Percentiles rank a stretch among this genome's conserved stretches.
These are phyloP conservation scores for Epinephelus awoara DNA, from an alignment of 2,797 vertebrate genomes.

Conservation along the genomic window DNA sequence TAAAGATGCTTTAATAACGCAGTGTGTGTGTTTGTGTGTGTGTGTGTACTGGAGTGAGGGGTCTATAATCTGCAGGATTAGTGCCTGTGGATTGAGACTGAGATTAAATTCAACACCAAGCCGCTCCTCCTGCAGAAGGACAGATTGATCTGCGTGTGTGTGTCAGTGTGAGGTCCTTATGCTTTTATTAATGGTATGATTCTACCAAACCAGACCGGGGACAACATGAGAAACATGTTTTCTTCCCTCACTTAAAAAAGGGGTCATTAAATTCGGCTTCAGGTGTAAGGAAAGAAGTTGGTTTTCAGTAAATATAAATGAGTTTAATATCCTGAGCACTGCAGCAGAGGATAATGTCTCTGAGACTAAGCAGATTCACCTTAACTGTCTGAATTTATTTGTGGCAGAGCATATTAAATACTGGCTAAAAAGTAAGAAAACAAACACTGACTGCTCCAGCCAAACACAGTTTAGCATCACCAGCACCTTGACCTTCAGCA, in stretches of 20 bases:
- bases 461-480: neutral
- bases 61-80: conserved; percentile 77
- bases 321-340: neutral
- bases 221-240: neutral
- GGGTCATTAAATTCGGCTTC: neutral
- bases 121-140: conserved; percentile 35
- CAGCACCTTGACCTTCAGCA: neutral
- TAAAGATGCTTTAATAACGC: conserved; percentile 50
- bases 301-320: neutral
- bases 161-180: conserved; percentile 24
- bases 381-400: conserved; percentile 6
- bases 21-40: conserved; percentile 3
- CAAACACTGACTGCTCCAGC: neutral
- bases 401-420: neutral
- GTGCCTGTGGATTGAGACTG: conserved; percentile 64
- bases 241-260: neutral
- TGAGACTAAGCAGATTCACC: conserved; percentile 1
- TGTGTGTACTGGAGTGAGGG: conserved; percentile 16
- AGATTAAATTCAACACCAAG: conserved; percentile 71
- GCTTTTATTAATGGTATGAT: conserved; percentile 9
- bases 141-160: conserved; percentile 20
- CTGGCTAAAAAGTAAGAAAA: neutral
- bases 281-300: neutral
- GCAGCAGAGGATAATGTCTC: conserved; percentile 2
- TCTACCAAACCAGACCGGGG: neutral